Conservation (phyloP, 2,888 invertebrate species). For the Folsomia manolachei region DNA sequence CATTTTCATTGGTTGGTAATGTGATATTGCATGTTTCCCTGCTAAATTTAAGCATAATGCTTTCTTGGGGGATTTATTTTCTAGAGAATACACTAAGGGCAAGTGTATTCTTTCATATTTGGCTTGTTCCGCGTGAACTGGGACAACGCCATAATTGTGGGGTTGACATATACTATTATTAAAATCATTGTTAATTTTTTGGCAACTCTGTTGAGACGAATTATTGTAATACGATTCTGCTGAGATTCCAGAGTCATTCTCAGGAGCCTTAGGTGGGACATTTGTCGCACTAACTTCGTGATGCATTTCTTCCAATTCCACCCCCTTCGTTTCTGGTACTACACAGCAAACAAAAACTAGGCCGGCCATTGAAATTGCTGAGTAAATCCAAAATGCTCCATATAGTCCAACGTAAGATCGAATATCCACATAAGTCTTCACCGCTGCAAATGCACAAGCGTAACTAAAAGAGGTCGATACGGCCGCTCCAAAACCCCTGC, state of each 20-base stretch:
- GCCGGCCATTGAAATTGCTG: conserved; percentile 75
- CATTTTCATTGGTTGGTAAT: background rate
- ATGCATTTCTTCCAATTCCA: conserved; percentile 80
- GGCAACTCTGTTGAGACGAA: background rate
- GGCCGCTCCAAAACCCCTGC: conserved; percentile 80
- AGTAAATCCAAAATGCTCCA: conserved; percentile 86
- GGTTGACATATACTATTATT: background rate
- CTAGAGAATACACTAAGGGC: conserved; percentile 13
- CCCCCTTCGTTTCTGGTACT: conserved; percentile 88
- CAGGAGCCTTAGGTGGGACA: conserved; percentile 30
- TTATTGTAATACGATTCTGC: background rate
- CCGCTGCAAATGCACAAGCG: conserved; percentile 79
- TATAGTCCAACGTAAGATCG: conserved; percentile 71
- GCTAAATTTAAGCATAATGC: background rate
- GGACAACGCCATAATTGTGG: background rate
- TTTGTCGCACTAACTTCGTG: conserved; percentile 31
- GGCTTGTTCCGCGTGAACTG: background rate
- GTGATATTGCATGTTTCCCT: background rate
- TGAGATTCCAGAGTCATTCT: background rate
- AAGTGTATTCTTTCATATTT: background rate
- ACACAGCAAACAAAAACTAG: conserved; percentile 79
- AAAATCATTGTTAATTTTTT: background rate
- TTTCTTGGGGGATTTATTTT: background rate
- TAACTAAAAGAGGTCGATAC: conserved; percentile 83
- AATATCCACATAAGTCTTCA: conserved; percentile 82